phyloP scores from a whole-genome alignment of 1,140 invertebrate species.

The Bradysia coprophila region DNA sequence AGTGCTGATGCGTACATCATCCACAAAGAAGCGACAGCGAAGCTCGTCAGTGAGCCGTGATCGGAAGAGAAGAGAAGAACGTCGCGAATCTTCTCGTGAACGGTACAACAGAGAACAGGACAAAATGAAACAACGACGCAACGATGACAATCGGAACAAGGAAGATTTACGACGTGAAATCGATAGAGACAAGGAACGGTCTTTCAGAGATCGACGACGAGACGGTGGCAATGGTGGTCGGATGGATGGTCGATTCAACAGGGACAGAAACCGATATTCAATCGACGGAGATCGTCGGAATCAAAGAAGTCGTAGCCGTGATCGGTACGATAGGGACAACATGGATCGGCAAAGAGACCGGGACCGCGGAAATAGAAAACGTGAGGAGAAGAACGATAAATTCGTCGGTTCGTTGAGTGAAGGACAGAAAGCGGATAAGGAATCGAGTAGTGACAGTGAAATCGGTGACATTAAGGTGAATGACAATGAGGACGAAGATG shows the following conservation, averaged over 20 bases:
- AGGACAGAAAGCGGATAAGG: constrained; percentile 43
- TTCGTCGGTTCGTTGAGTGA: constrained; percentile 60
- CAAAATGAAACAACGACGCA: constrained; percentile 11
- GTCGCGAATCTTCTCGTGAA: neutral
- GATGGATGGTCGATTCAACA: constrained; percentile 14
- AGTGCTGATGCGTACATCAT: neutral
- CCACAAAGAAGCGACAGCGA: neutral
- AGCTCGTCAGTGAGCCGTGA: neutral
- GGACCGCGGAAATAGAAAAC: constrained; percentile 7
- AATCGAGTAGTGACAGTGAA: constrained; percentile 37
- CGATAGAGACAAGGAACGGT: constrained; percentile 17
- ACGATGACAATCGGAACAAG: constrained; percentile 17
- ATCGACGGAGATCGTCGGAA: neutral
- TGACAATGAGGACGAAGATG: constrained; percentile 75
- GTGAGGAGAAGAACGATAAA: constrained; percentile 18
- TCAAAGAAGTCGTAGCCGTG: constrained; percentile 1
- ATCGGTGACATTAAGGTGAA: constrained; percentile 56
- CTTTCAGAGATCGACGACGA: constrained; percentile 4
- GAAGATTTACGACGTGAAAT: constrained; percentile 21
- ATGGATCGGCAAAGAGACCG: constrained; percentile 10
- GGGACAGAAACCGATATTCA: constrained; percentile 11
- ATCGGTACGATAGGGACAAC: constrained; percentile 6
- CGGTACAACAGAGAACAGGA: constrained; percentile 3
- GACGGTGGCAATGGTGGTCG: constrained; percentile 13
- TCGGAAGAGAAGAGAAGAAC: constrained; percentile 6